Percentiles rank a stretch among this genome's conserved stretches.
These are phyloP conservation scores for Nesospiza acunhae DNA, from an alignment of 2,113 vertebrate species.

Conservation along the genomic window DNA sequence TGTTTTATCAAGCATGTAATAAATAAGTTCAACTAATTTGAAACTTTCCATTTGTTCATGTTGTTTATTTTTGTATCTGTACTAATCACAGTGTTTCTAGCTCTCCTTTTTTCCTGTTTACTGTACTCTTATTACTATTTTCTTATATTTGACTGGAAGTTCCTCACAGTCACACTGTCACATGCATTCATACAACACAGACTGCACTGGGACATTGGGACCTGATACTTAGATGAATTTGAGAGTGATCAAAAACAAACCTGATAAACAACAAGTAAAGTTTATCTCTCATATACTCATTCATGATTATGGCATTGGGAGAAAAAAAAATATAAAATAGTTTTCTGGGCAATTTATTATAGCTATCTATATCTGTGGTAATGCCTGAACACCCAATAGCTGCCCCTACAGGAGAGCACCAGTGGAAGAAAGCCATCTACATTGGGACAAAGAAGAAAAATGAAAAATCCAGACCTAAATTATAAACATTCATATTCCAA, in stretches of 20 bases:
- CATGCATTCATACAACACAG: not conserved
- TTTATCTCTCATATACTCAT: not conserved
- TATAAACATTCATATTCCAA: not conserved
- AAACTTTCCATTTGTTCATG: not conserved
- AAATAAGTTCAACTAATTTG: not conserved
- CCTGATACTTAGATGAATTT: not conserved
- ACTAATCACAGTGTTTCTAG: not conserved
- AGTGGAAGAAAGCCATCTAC: not conserved
- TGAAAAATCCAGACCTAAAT: not conserved
- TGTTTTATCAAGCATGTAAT: constrained; percentile 11
- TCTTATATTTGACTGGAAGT: not conserved
- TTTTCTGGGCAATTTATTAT: not conserved
- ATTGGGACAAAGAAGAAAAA: not conserved
- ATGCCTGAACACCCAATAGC: not conserved
- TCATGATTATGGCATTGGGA: not conserved
- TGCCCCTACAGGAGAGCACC: not conserved
- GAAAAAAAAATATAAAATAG: not conserved
- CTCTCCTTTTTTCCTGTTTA: not conserved
- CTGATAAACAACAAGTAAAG: not conserved
- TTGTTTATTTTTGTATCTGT: not conserved
- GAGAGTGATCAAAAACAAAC: not conserved
- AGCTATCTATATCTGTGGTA: not conserved
- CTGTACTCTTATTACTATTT: not conserved
- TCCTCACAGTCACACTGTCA: not conserved
- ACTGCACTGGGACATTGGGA: not conserved